Percentiles rank a stretch among this genome's conserved stretches.
Conservation (phyloP, 2,888 invertebrate species). For the Microchrysa polita region DNA sequence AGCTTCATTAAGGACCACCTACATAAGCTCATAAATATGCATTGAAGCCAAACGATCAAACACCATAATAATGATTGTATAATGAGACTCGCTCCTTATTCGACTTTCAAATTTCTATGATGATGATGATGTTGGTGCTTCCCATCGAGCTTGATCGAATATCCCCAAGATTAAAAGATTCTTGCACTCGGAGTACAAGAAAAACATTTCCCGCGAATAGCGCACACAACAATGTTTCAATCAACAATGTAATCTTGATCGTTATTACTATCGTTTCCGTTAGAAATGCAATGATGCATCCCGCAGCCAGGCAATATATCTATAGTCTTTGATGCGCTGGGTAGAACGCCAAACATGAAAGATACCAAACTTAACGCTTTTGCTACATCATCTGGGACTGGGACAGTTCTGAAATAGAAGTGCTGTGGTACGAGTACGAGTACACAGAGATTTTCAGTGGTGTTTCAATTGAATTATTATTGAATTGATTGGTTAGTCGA, state of each 20-base stretch:
- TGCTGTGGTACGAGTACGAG: too few relatives aligned
- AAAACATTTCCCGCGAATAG: neutral
- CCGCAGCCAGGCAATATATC: too few relatives aligned
- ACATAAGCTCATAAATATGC: constrained; percentile 5
- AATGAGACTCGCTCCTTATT: neutral
- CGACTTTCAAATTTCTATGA: neutral
- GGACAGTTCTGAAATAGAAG: too few relatives aligned
- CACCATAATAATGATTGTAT: neutral
- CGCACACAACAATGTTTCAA: neutral
- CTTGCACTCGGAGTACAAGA: neutral
- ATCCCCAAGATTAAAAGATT: neutral
- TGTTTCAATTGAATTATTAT: too few relatives aligned
- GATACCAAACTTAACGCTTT: too few relatives aligned
- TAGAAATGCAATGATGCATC: neutral
- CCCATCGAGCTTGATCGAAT: neutral
- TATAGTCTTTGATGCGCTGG: too few relatives aligned
- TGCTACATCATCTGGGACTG: too few relatives aligned
- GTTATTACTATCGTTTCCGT: neutral
- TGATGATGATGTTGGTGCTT: neutral
- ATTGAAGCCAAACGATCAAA: neutral
- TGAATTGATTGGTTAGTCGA: too few relatives aligned
- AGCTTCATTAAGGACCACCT: neutral
- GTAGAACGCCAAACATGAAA: too few relatives aligned
- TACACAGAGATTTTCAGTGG: too few relatives aligned
- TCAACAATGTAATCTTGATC: neutral